Evolutionary conservation across 2,888 invertebrate species (phyloP).

Genomic region (Eretmocerus hayati): DNA sequence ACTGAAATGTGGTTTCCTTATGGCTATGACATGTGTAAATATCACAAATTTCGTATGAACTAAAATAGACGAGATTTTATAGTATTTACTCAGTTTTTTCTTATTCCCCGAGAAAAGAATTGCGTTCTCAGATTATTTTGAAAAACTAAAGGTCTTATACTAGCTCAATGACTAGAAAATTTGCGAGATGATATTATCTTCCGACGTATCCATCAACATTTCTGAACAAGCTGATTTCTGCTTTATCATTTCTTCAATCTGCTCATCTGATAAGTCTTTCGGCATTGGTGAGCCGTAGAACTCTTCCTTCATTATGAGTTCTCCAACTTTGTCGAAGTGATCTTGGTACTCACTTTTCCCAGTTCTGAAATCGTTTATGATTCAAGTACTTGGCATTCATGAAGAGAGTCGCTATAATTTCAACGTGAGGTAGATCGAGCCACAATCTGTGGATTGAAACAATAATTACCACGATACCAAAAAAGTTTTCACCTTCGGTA

Average conservation of each 20-base stretch:
- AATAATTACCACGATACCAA: no score
- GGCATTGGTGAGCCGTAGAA: constrained; percentile 24
- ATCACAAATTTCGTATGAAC: no score
- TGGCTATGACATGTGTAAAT: no score
- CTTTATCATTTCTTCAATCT: constrained; percentile 16
- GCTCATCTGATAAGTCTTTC: constrained; percentile 19
- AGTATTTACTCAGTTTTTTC: no score
- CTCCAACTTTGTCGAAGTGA: constrained; percentile 28
- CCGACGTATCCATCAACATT: constrained; percentile 16
- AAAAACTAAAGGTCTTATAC: background rate
- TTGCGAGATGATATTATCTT: constrained; percentile 8
- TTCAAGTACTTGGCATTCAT: no score
- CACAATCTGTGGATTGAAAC: no score
- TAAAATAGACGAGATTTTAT: no score
- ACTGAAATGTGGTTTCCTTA: no score
- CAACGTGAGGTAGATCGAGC: no score
- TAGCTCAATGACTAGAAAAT: constrained; percentile 10
- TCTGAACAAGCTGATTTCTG: constrained; percentile 27
- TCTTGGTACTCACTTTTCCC: constrained; percentile 31
- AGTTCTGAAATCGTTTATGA: constrained; percentile 25
- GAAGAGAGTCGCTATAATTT: no score
- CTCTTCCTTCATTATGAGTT: constrained; percentile 24
- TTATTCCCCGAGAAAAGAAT: no score
- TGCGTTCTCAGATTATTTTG: background rate
- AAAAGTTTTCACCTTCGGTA: no score